A percentile compares a stretch with the other conserved stretches of the same genome.
Evolutionary conservation across 2,797 vertebrate species (phyloP).

Genomic region (Helostoma temminkii): DNA sequence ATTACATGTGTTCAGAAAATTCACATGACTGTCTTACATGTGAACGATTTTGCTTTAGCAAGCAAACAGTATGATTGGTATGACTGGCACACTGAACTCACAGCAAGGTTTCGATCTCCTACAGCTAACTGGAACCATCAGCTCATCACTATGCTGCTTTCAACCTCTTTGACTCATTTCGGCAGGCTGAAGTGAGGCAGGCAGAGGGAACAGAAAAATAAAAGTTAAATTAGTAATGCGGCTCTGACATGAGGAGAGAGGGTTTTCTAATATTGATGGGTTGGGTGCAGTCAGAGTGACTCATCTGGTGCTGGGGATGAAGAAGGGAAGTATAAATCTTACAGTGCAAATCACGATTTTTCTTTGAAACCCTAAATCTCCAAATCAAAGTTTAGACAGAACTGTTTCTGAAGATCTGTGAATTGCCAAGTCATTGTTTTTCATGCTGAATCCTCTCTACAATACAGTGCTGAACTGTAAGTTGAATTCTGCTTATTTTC

Average conservation of each 20-base stretch:
- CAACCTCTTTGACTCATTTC: conserved; percentile 21
- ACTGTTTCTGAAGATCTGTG: background rate
- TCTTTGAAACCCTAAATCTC: background rate
- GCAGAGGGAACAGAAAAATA: conserved; percentile 75
- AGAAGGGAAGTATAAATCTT: conserved; percentile 36
- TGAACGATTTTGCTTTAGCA: background rate
- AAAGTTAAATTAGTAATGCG: conserved; percentile 84
- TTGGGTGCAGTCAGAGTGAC: conserved; percentile 72
- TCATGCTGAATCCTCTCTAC: background rate
- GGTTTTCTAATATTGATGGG: conserved; percentile 84
- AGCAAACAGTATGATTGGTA: background rate
- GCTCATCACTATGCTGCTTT: conserved; percentile 28
- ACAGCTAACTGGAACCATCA: background rate
- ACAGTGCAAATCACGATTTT: conserved; percentile 24
- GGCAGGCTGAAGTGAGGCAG: conserved; percentile 45
- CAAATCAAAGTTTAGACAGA: background rate
- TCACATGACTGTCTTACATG: background rate
- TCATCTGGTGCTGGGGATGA: conserved; percentile 63
- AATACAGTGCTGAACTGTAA: background rate
- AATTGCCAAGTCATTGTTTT: background rate
- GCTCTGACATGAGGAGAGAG: conserved; percentile 57
- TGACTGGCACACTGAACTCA: background rate
- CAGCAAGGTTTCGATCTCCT: conserved; percentile 5
- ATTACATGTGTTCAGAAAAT: background rate
- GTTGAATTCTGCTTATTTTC: too few relatives aligned